Base-by-base conservation (phyloP, 2,888 invertebrate species). In the Mesopsocus fuscifrons region DNA sequence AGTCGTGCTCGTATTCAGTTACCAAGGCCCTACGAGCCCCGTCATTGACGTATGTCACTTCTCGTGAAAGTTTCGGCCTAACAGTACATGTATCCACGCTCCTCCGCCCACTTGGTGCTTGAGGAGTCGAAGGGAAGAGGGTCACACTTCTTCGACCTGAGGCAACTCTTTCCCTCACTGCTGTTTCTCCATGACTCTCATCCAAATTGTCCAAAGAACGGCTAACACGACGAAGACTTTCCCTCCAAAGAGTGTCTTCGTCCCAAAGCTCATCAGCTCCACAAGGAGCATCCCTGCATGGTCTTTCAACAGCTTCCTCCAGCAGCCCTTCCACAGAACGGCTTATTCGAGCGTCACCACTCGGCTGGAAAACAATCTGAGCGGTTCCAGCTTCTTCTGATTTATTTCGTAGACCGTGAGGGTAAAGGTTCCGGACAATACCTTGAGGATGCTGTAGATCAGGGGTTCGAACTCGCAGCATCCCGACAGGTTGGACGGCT, bases 201-300 rank as follows among this genome's bases (percentile, higher is more conserved):
- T 85, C 84, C 43, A 87, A 66, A 59, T 84, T 81, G 52, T 87
- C 85, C 62, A 85, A 66, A 1, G 85, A 85, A 43, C 81, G 69
- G 47, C 83, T 83, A 1, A 81, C 81, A 47, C 77, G 68, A 47
- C 84, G 67, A 41, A 85, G 63, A 53, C 79, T 79, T 54, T 84
- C 84, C 44, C 78, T 67, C 85, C 85, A 85, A 22, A 83, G 62
- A 5, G 72, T 64, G 60, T 85, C 84, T 60, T 85, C 82, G 55
- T 83, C 84, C 83, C 83, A 84, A 31, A 80, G 69, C 57, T 77
- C 51, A 6, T 38, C 38, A 13, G 20, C 38, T 18, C 20, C 43
- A 11, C 30, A 15, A 15, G 44, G 30, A 9, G 41, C 13, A 16
- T 13, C 30, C 13, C 15, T 13, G 13, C 23, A 22, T 41, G 18